Evolutionary conservation across 2,888 invertebrate species (phyloP), one percentile per base, ranked within the genome.

Genomic region (Danaus chrysippus): DNA sequence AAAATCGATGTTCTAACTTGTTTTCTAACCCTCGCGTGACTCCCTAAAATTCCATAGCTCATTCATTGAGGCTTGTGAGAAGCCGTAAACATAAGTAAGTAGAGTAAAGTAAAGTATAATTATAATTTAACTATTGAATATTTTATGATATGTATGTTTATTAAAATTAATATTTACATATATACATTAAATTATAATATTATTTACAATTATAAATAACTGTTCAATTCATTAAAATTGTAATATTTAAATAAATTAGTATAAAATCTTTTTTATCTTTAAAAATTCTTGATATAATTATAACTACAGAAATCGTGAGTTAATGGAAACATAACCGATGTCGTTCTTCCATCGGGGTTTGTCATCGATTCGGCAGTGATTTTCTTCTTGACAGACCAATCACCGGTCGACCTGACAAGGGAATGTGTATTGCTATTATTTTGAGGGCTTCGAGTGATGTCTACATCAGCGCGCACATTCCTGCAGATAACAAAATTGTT

Each of bases 381-480:
- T 82, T 84, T 84, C 83, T 77, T 79, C 80, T 73, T 82, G 83
- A 83, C 83, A 83, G 78, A 77, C 79, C 84, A 85, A 84, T 85
- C 83, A 83, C 74, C 76, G 75, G 72, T 72, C 70, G 69, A 75
- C 74, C 76, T 74, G 75, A 70, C 75, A 73, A 75, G 72, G 70
- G 71, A 73, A 60, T 62, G 62, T 60, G 57, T 63, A 59, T 59
- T n/a, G 55, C 44, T 59, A 58, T 58, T 59, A 49, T 49, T 66
- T 66, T 59, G 61, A 64, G 56, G 54, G 23, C 59, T 58, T 63
- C 17, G 49, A 49, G 17, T 49, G 58, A 65, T 62, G 62, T 59
- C 42, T 67, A 44, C 52, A 67, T 65, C 52, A 43, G 52, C 42
- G 42, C 12, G 46, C 43, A 52, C 42, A 57, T 34, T 43, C 56